Conservation (phyloP, 2,113 vertebrate genomes). For the Egretta garzetta region DNA sequence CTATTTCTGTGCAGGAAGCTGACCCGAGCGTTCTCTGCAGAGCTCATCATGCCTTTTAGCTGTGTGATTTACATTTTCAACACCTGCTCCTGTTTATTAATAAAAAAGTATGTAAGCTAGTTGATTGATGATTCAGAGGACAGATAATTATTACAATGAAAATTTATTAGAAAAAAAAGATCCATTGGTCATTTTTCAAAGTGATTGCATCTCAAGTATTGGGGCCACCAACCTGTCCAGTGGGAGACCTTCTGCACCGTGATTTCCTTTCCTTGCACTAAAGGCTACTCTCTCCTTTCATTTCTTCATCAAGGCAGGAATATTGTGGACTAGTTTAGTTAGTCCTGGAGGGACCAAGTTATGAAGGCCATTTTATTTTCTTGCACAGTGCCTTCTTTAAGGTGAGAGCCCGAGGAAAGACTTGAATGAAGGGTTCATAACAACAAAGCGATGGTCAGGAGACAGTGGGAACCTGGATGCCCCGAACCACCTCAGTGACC, state of each 20-base stretch:
- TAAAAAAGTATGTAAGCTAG: background rate
- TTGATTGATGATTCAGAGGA: background rate
- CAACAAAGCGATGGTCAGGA: background rate
- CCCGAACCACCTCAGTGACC: background rate
- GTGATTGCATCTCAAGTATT: background rate
- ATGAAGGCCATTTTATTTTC: background rate
- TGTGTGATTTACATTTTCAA: background rate
- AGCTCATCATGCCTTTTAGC: background rate
- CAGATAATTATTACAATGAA: background rate
- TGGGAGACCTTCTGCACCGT: background rate
- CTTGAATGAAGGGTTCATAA: background rate
- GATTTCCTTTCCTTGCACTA: background rate
- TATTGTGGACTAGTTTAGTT: background rate
- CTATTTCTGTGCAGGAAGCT: conserved; percentile 9
- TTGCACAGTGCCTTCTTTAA: background rate
- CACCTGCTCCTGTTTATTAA: background rate
- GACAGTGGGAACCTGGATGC: background rate
- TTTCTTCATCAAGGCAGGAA: background rate
- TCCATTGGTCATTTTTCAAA: background rate
- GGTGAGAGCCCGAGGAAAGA: background rate
- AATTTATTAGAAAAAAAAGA: background rate
- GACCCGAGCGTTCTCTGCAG: background rate
- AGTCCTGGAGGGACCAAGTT: background rate
- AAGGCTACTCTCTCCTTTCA: background rate
- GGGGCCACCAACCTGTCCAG: background rate